Evolutionary conservation across 2,797 vertebrate genomes (phyloP), one percentile per base, ranked within the genome.

Genomic region (Eremophila alpestris): DNA sequence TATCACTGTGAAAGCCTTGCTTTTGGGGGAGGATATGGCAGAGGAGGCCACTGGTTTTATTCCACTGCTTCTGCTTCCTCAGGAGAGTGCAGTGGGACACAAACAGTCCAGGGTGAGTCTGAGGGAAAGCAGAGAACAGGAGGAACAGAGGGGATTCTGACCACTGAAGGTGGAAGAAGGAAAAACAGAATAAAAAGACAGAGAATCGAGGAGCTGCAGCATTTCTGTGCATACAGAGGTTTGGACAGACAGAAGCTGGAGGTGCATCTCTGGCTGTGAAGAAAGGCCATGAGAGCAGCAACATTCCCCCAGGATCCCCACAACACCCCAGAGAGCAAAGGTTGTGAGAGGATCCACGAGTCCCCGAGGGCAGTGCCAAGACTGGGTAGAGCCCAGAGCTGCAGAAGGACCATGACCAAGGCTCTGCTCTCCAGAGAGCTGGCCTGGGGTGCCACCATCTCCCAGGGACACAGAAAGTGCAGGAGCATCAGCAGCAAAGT

Each of bases 171-270:
- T 10, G n/a, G 46, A 38, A 36, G 51, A 62, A 41, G 46, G 14
- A 17, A 38, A 51, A 83, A 21, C 38, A 9, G 26, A 26, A n/a
- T 2, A n/a, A 48, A 83, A 48, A 87, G 13, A 20, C 32, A 13
- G 27, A 46, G 32, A 36, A 14, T 0, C 17, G 63, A 55, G 58
- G 15, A 68, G 40, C 40, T 2, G 0, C 0, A 45, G 21, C 4
- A 41, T 45, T 27, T 26, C 69, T 23, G 51, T 3, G 23, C 17
- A 0, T 2, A 10, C 0, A 6, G 62, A 4, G 4, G 34, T 9
- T 36, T 23, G 7, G 22, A 30, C 29, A 16, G 55, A 16, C 4
- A 30, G 59, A 16, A 36, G 26, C 43, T 21, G 5, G 7, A 36
- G 1, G 12, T 9, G 26, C 76, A 18, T 19, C 62, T 5, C 38